A percentile compares a stretch with the other conserved stretches of the same genome.
Evolutionary conservation across 2,113 vertebrate species (phyloP).

Genomic region (Regulus satrapa): DNA sequence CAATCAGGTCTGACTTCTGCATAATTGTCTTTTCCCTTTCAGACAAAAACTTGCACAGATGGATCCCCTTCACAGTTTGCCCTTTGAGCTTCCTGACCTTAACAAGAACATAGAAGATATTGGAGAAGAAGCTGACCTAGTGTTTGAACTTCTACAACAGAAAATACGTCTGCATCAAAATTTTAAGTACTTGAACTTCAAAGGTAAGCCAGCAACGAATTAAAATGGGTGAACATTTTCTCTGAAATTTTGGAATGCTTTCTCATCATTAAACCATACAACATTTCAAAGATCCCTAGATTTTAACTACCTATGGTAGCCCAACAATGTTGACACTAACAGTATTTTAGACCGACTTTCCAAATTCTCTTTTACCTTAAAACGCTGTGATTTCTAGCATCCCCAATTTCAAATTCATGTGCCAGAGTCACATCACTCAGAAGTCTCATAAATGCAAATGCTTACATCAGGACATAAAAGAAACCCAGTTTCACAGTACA

Average conservation of each 20-base stretch:
- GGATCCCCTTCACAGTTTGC: conserved; percentile 55
- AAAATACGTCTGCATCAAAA: conserved; percentile 20
- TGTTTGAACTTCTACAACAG: conserved; percentile 59
- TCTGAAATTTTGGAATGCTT: not conserved
- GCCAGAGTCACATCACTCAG: not conserved
- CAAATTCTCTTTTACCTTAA: not conserved
- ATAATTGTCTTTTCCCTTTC: not conserved
- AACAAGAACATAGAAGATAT: conserved; percentile 71
- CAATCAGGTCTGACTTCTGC: not conserved
- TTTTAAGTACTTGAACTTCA: conserved; percentile 13
- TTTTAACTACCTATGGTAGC: not conserved
- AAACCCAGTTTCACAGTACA: not conserved
- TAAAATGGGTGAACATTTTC: not conserved
- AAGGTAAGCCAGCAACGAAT: conserved; percentile 41
- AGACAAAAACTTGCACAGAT: conserved; percentile 74
- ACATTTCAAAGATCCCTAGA: not conserved
- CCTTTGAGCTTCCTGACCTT: conserved; percentile 66
- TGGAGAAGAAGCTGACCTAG: conserved; percentile 66
- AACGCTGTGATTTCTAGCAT: not conserved
- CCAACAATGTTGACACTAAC: not conserved
- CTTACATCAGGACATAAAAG: not conserved
- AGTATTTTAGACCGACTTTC: not conserved
- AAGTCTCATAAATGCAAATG: not conserved
- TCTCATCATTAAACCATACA: not conserved
- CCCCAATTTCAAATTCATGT: not conserved